Evolutionary conservation across 2,888 invertebrate species (phyloP).

Genomic region (Leptarthrus brevirostris): DNA sequence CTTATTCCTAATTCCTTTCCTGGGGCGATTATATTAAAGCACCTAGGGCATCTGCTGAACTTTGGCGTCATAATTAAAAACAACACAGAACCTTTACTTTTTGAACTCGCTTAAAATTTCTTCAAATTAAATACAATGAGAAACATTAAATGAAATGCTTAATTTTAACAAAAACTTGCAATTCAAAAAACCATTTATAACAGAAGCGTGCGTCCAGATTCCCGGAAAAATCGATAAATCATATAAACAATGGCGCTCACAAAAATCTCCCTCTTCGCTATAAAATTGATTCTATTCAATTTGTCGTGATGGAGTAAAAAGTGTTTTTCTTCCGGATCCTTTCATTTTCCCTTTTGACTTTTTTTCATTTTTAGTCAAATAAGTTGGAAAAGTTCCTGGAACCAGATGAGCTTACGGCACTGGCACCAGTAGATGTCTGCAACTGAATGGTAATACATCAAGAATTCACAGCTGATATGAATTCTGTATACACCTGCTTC

Average conservation of each 20-base stretch:
- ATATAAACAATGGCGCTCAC: conserved; percentile 25
- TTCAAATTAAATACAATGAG: no score
- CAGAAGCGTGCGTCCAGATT: conserved; percentile 5
- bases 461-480: conserved; percentile 45
- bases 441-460: conserved; percentile 34
- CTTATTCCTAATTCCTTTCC: no score
- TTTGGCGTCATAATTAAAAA: no score
- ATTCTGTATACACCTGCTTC: conserved; percentile 45
- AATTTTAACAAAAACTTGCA: conserved; percentile 6
- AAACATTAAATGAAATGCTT: neutral
- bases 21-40: no score
- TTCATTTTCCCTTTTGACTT: conserved; percentile 11
- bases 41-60: no score
- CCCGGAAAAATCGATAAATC: conserved; percentile 32
- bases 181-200: conserved; percentile 27
- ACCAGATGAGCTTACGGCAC: conserved; percentile 39
- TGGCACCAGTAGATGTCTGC: conserved; percentile 12
- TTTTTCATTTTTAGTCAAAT: conserved; percentile 25
- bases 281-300: conserved; percentile 46
- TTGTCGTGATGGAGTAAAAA: conserved; percentile 44
- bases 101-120: no score
- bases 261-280: conserved; percentile 14
- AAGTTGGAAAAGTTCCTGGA: conserved; percentile 30
- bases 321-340: conserved; percentile 33
- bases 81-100: no score